Percentiles rank a stretch among this genome's conserved stretches.
Conservation (phyloP, 2,797 vertebrate genomes). For the Protonibea diacanthus region DNA sequence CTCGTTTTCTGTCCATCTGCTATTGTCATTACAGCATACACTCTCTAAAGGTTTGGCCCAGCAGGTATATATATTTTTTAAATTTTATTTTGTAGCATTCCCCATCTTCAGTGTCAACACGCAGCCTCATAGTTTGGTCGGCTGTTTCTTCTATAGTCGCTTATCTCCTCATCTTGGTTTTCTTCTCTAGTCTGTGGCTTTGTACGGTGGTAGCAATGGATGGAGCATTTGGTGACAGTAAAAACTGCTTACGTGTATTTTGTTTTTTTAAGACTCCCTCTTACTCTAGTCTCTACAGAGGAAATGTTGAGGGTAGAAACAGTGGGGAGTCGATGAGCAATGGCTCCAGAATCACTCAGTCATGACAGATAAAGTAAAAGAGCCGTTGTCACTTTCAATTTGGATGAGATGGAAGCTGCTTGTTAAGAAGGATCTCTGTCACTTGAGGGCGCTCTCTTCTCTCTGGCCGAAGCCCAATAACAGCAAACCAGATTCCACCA, state of each 20-base stretch:
- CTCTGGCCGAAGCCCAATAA: conserved; percentile 78
- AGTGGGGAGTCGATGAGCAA: conserved; percentile 45
- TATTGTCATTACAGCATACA: conserved; percentile 59
- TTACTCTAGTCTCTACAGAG: conserved; percentile 39
- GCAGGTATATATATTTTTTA: conserved; percentile 59
- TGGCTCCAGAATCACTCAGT: conserved; percentile 52
- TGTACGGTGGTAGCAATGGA: conserved; percentile 36
- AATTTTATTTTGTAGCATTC: conserved; percentile 52
- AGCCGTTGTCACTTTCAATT: conserved; percentile 64
- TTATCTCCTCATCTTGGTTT: conserved; percentile 58
- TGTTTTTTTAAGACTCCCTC: conserved; percentile 11
- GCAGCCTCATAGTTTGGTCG: conserved; percentile 19
- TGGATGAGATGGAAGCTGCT: conserved; percentile 44
- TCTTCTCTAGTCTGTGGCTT: conserved; percentile 43
- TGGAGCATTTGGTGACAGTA: conserved; percentile 31
- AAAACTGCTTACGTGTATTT: conserved; percentile 39
- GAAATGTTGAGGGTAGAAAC: conserved; percentile 59
- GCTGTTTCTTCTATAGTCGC: conserved; percentile 46
- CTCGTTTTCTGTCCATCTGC: conserved; percentile 63
- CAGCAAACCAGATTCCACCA: conserved; percentile 66
- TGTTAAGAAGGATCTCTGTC: conserved; percentile 60
- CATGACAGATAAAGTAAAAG: conserved; percentile 61
- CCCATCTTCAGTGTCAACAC: conserved; percentile 43
- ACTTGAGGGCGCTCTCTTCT: conserved; percentile 78
- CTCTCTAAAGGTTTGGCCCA: conserved; percentile 57